Evolutionary conservation across 37 sponge, comb jelly and placozoan genomes (phyloP).

Genomic region (Bolinopsis microptera): DNA sequence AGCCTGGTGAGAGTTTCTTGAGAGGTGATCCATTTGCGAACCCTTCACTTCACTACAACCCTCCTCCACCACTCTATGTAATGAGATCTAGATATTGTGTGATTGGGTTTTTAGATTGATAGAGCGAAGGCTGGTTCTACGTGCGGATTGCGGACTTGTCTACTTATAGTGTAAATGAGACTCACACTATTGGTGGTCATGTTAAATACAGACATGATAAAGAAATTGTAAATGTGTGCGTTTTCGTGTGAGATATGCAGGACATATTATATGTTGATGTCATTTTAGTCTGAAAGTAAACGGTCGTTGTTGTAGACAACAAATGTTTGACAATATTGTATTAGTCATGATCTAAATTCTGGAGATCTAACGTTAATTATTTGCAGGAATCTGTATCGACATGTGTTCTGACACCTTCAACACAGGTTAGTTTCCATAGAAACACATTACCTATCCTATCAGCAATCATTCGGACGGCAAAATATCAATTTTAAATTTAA

Average conservation of each 20-base stretch:
- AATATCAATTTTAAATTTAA: not conserved
- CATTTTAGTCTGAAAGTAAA: no score
- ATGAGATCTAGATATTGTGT: no score
- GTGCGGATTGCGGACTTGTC: no score
- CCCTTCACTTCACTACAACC: not conserved
- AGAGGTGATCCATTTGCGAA: not conserved
- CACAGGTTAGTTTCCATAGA: not conserved
- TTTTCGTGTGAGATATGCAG: no score
- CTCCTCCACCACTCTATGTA: no score
- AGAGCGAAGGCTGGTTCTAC: no score
- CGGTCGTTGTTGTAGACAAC: no score
- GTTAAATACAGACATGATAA: not conserved
- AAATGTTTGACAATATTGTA: no score
- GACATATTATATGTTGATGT: no score
- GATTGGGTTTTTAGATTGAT: no score
- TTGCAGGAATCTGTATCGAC: constrained; percentile 31
- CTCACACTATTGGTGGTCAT: not conserved
- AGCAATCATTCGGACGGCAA: not conserved
- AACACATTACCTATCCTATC: not conserved
- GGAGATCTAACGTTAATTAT: not conserved
- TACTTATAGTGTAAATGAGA: not conserved
- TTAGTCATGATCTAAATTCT: no score
- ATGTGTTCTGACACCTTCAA: constrained; percentile 29
- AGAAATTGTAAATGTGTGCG: no score
- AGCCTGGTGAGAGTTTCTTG: not conserved